phyloP scores from a whole-genome alignment of 2,797 vertebrate genomes.

The Neostethus bicornis region DNA sequence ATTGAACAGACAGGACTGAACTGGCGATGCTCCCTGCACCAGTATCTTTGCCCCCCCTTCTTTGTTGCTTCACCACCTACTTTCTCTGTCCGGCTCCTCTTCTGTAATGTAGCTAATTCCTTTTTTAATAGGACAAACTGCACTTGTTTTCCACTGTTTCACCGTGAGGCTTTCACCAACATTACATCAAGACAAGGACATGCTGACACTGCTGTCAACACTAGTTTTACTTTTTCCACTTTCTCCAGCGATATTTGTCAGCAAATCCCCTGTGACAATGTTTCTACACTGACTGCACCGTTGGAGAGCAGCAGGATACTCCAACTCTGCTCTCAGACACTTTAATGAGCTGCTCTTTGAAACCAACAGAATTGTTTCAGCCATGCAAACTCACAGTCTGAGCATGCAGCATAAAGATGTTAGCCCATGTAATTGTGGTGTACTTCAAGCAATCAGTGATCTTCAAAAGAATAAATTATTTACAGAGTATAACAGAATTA shows the following conservation, averaged over 20 bases:
- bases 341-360: slow-evolving; percentile 27
- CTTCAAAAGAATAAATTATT: neutral
- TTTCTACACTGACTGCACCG: slow-evolving; percentile 32
- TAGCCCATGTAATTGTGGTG: too few relatives aligned
- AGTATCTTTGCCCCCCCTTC: slow-evolving; percentile 43
- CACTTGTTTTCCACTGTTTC: slow-evolving; percentile 17
- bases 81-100: slow-evolving; percentile 21
- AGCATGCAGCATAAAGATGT: neutral
- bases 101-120: slow-evolving; percentile 36
- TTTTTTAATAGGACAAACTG: slow-evolving; percentile 43
- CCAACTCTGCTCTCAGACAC: slow-evolving; percentile 22
- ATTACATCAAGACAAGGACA: slow-evolving; percentile 34
- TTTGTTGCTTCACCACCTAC: slow-evolving; percentile 8
- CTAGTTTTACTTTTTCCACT: slow-evolving; percentile 32
- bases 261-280: slow-evolving; percentile 42
- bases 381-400: neutral
- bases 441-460: neutral
- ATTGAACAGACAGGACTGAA: slow-evolving; percentile 50
- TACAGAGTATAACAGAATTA: neutral
- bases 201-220: slow-evolving; percentile 44
- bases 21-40: slow-evolving; percentile 42
- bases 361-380: slow-evolving; percentile 5
- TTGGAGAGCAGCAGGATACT: slow-evolving; percentile 23
- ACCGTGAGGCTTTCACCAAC: slow-evolving; percentile 39
- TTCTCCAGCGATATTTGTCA: slow-evolving; percentile 37